Evolutionary conservation across 2,113 vertebrate species (phyloP), one percentile per base, ranked within the genome.

Genomic region (Stomatorhinus ivindoensis): DNA sequence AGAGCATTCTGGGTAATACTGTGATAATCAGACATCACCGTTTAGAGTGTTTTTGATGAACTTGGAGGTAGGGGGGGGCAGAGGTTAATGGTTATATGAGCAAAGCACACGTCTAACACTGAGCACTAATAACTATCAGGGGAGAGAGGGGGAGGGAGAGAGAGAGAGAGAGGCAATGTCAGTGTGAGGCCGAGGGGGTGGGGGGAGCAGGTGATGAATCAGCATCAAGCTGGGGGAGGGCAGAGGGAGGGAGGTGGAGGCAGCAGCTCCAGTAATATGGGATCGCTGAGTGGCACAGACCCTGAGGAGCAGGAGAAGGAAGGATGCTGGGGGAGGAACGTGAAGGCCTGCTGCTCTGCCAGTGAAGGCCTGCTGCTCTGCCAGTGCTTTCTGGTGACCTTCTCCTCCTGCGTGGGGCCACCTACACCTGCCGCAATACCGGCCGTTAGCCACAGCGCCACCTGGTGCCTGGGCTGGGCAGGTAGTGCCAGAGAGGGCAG

Each of bases 331-430:
- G 24, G 58, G 58, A 3, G 58, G 58, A 2, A 7, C 24, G 24
- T n/a, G 55, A 61, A n/a, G 58, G 58, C 58, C 93, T 97, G 91
- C 95, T 96, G 61, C 94, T 97, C 31, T 96, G 96, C 5, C 95
- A 96, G 92, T 94, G 95, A 61, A n/a, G 58, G 58, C 58, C 93
- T 97, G 91, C 95, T 96, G 61, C 94, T 97, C 31, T 96, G 96
- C 5, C 95, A 96, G 92, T 94, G 95, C 86, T 96, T 96, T 91
- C 94, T 96, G 80, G 93, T 96, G 90, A 94, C 95, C 35, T 96
- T 96, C 94, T 96, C 96, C 91, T 76, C 85, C 90, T 97, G 0
- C 88, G 93, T 0, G 95, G 95, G 55, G 93, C 93, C 85, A 95
- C 94, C 1, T 96, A 95, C 4, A 90, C 95, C 5, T 90, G 95